Conservation (phyloP, 2,797 vertebrate species). For the Parotocinclus haroldoi region DNA sequence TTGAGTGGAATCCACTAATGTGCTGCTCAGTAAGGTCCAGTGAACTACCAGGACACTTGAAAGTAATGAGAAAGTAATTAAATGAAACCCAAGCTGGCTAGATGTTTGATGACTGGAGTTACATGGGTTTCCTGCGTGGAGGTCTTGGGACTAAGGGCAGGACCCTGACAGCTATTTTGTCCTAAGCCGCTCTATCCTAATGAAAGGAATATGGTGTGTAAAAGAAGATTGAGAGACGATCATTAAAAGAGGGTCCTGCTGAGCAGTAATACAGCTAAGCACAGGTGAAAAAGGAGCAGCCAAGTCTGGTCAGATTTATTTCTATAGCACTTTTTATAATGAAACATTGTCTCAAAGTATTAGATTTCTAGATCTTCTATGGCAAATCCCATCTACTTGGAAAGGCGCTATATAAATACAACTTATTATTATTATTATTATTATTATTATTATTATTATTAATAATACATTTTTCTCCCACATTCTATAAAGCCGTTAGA, state of each 20-base stretch:
- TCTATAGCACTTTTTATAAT: too few species aligned
- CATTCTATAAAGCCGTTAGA: too few species aligned
- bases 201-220: slow-evolving; percentile 39
- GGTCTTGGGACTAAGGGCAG: neutral
- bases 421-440: too few species aligned
- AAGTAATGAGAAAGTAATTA: slow-evolving; percentile 51
- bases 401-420: too few species aligned
- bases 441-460: too few species aligned
- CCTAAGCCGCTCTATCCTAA: slow-evolving; percentile 35
- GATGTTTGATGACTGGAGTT: slow-evolving; percentile 31
- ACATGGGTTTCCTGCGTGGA: neutral
- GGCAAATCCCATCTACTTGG: too few species aligned
- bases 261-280: slow-evolving; percentile 22
- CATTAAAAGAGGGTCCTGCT: slow-evolving; percentile 33
- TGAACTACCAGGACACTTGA: slow-evolving; percentile 34
- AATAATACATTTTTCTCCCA: too few species aligned
- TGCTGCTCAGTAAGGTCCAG: slow-evolving; percentile 14
- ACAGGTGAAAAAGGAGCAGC: slow-evolving; percentile 1
- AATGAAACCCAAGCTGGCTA: slow-evolving; percentile 39
- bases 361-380: too few species aligned
- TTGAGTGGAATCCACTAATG: slow-evolving; percentile 48
- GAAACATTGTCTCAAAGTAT: too few species aligned
- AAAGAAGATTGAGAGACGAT: slow-evolving; percentile 42
- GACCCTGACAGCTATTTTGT: slow-evolving; percentile 41
- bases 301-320: too few species aligned